Conservation (phyloP, 2,797 vertebrate species). For the Takifugu ocellatus region DNA sequence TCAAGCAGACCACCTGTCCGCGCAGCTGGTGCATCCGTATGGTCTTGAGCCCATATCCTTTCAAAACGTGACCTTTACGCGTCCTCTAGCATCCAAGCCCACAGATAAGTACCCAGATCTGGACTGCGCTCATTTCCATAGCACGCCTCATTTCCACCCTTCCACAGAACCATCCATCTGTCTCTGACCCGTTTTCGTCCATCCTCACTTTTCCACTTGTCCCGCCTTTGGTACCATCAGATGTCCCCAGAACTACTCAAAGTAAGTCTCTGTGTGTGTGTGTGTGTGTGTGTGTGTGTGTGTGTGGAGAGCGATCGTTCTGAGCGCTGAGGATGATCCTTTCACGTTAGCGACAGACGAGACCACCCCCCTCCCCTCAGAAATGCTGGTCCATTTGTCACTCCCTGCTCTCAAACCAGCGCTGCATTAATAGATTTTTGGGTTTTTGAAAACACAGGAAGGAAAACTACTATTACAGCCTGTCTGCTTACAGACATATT, state of each 20-base stretch:
- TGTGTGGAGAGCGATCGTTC: not conserved
- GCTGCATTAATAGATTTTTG: not conserved
- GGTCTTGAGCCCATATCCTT: slow-evolving; percentile 99
- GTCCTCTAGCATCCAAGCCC: not conserved
- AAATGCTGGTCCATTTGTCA: slow-evolving; percentile 1
- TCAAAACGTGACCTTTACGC: slow-evolving; percentile 18
- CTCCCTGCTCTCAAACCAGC: slow-evolving; percentile 5
- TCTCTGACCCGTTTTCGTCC: slow-evolving; percentile 21
- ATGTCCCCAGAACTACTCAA: slow-evolving; percentile 33
- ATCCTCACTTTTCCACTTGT: slow-evolving; percentile 14
- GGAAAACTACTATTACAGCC: too few species aligned
- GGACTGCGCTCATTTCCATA: too few species aligned
- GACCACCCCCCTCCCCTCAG: slow-evolving; percentile 2
- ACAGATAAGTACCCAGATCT: not conserved
- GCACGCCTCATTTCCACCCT: too few species aligned
- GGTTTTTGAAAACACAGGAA: too few species aligned
- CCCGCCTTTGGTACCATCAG: slow-evolving; percentile 23
- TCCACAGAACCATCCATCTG: not conserved
- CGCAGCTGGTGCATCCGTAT: slow-evolving; percentile 98
- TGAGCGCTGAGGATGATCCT: slow-evolving; percentile 35
- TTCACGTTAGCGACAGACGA: slow-evolving; percentile 24
- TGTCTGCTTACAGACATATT: too few species aligned
- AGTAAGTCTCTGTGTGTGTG: slow-evolving; percentile 55
- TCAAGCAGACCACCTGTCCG: slow-evolving; percentile 96
- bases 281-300: not conserved